phyloP scores from a whole-genome alignment of 2,888 invertebrate species.

The Cryptus viduatorius region DNA sequence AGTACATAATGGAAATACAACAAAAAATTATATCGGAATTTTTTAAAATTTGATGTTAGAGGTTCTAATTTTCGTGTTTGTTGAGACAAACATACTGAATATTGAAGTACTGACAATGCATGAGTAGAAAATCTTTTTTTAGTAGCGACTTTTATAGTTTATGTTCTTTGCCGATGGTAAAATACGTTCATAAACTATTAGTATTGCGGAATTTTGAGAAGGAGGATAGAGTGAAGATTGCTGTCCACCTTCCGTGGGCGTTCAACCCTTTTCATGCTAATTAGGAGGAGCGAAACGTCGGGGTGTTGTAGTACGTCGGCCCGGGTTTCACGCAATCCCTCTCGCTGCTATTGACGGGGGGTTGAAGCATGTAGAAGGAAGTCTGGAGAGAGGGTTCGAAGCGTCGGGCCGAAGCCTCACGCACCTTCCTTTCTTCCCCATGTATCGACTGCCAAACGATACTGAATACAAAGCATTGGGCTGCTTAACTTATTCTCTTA shows the following conservation, averaged over 20 bases:
- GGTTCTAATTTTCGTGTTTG: no score
- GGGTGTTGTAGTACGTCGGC: constrained; percentile 38
- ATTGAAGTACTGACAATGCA: no score
- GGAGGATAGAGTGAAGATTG: constrained; percentile 1
- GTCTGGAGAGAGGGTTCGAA: constrained; percentile 21
- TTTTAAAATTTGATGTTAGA: no score
- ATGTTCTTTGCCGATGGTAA: background rate
- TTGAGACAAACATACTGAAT: no score
- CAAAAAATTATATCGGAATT: no score
- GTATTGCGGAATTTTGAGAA: background rate
- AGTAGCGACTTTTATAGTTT: background rate
- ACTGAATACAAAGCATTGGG: constrained; percentile 6
- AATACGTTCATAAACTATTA: background rate
- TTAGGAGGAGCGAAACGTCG: constrained; percentile 55
- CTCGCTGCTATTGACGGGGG: background rate
- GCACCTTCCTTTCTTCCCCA: constrained; percentile 9
- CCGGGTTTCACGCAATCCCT: constrained; percentile 10
- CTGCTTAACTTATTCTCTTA: background rate
- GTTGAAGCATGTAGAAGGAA: constrained; percentile 15
- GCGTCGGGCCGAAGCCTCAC: constrained; percentile 29
- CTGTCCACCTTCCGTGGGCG: constrained; percentile 8
- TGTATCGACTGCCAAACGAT: constrained; percentile 25
- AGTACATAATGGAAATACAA: no score
- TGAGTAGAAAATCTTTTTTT: no score
- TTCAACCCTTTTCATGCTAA: constrained; percentile 62